Percentiles rank a stretch among this genome's conserved stretches.
Conservation (phyloP, 2,888 invertebrate genomes). For the Brachypalpus laphriformis region DNA sequence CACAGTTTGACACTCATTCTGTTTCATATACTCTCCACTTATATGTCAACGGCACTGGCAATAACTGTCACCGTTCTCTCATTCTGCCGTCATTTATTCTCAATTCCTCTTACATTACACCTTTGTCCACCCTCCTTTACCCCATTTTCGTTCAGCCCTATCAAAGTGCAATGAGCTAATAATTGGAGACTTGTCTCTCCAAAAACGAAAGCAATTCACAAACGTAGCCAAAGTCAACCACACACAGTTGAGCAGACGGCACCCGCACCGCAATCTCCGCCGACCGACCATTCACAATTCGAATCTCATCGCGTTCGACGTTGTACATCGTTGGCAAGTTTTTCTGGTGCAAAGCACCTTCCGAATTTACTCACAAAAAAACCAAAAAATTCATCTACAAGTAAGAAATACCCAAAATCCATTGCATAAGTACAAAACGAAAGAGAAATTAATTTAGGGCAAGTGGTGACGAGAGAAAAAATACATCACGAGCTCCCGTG, state of each 20-base stretch:
- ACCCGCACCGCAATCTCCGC: not conserved
- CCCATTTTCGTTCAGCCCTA: conserved; percentile 9
- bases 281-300: conserved; percentile 12
- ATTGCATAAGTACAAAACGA: conserved; percentile 9
- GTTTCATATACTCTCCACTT: conserved; percentile 2
- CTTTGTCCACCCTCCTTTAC: not conserved
- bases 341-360: not conserved
- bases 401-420: not conserved
- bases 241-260: not conserved
- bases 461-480: not conserved
- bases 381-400: conserved; percentile 1
- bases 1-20: conserved; percentile 2
- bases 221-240: not conserved
- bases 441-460: not conserved
- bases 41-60: conserved; percentile 22
- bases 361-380: not conserved
- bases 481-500: conserved; percentile 5
- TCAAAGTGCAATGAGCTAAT: conserved; percentile 26
- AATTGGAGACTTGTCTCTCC: conserved; percentile 20
- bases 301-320: conserved; percentile 58
- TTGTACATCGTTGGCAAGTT: conserved; percentile 13
- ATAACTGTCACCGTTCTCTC: conserved; percentile 25
- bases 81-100: not conserved
- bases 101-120: conserved; percentile 4
- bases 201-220: conserved; percentile 19